Evolutionary conservation across 2,113 vertebrate genomes (phyloP), one percentile per base, ranked within the genome.

Genomic region (Microcebus ravelobensis): DNA sequence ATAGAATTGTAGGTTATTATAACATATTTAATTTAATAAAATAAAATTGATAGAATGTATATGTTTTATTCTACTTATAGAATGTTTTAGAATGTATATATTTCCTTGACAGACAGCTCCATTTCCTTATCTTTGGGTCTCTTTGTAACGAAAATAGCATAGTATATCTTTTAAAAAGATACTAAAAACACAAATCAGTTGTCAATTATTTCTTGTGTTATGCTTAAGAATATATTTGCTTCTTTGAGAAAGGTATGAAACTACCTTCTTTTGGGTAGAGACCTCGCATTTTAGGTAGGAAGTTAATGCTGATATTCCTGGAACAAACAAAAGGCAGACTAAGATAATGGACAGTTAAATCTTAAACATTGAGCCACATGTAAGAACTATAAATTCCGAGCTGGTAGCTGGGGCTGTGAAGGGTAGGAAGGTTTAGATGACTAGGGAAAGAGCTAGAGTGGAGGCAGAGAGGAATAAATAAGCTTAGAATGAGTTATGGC

Each of bases 131-230:
- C 21, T 57, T 61, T 85, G 96, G 31, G 21, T 84, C 36, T 76
- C 17, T 57, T 87, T 94, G 10, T 71, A 82, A 85, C n/a, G 93
- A 86, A 90, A 85, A 84, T 88, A 74, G 15, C 29, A 67, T 63
- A 50, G 14, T 63, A 31, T 59, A 74, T 14, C 31, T 79, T 97
- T 96, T 52, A 12, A 48, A 93, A 97, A 81, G 65, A 36, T 85
- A 74, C 23, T 59, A 5, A 70, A 57, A 93, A 76, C 34, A 42
- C 68, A 45, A 84, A 18, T 52, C 5, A 52, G 2, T 52, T 65
- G 71, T 55, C 18, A 39, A 25, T 1, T 88, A 77, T 84, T 79
- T 81, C 67, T 12, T 67, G 2, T 80, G 6, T 71, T 89, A 20
- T 17, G 25, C 23, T 70, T 87, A 68, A 52, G 67, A 91, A 25